Conservation (phyloP, 2,888 invertebrate genomes). For the Molanna angustata region DNA sequence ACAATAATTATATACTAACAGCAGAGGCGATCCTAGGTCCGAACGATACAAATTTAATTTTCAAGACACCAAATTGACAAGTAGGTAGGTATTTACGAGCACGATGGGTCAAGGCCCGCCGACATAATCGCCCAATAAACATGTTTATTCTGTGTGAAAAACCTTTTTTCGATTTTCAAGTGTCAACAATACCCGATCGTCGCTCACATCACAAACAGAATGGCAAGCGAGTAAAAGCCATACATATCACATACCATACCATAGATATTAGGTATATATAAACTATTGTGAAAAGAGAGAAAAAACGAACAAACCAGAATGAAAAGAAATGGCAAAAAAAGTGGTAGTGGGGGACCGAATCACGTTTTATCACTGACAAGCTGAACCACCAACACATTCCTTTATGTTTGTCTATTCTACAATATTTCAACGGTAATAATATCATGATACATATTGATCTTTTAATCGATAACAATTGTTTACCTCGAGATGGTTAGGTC, state of each 20-base stretch:
- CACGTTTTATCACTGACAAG: slow-evolving; percentile 3
- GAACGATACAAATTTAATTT: too few species aligned
- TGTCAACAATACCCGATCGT: neutral
- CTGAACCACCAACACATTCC: too few species aligned
- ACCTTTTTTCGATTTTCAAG: neutral
- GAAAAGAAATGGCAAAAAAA: neutral
- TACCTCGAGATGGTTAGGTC: too few species aligned
- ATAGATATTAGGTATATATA: too few species aligned
- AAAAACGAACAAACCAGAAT: neutral
- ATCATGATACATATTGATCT: too few species aligned
- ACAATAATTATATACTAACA: too few species aligned
- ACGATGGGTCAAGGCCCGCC: slow-evolving; percentile 11
- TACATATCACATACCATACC: slow-evolving; percentile 3
- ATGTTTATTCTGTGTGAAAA: neutral
- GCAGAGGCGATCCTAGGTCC: too few species aligned
- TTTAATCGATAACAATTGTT: too few species aligned
- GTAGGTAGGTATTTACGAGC: too few species aligned
- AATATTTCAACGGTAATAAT: too few species aligned
- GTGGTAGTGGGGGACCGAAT: neutral
- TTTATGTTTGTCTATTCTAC: too few species aligned
- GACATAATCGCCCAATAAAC: slow-evolving; percentile 1
- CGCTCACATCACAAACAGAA: neutral
- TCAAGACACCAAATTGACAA: too few species aligned
- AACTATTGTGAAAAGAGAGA: neutral
- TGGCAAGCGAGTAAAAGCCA: neutral